Percentiles rank a stretch among this genome's conserved stretches.
These are phyloP conservation scores for Pantelozetes paolii DNA, from an alignment of 2,888 invertebrate genomes.

Conservation along the genomic window DNA sequence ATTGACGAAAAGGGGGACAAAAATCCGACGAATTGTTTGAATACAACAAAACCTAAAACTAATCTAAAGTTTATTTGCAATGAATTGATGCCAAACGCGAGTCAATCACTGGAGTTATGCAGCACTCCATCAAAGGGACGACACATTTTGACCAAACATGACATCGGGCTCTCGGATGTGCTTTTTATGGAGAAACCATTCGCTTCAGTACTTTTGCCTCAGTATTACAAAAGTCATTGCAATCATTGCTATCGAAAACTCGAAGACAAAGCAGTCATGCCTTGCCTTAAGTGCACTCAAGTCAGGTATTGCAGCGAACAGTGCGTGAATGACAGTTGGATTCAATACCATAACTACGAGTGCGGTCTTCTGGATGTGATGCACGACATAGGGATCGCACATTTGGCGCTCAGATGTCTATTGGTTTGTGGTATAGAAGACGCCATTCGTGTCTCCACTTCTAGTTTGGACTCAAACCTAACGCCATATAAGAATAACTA, in stretches of 20 bases:
- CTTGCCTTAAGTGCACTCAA: conserved; percentile 49
- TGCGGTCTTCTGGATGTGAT: conserved; percentile 51
- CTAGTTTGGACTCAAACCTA: neutral
- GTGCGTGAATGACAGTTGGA: conserved; percentile 51
- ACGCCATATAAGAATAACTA: conserved; percentile 52
- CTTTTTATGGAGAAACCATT: conserved; percentile 76
- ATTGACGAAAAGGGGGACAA: conserved; percentile 22
- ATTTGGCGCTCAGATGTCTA: conserved; percentile 57
- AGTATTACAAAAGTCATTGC: conserved; percentile 61
- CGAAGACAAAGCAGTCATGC: neutral
- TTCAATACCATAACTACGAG: conserved; percentile 52
- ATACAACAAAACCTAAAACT: neutral
- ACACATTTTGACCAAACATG: conserved; percentile 55
- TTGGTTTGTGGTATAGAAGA: conserved; percentile 11
- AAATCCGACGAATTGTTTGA: conserved; percentile 8
- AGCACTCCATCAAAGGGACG: neutral
- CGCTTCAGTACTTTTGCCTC: conserved; percentile 65
- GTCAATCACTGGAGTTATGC: neutral
- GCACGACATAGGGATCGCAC: conserved; percentile 71
- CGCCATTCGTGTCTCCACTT: neutral
- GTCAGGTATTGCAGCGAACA: conserved; percentile 52
- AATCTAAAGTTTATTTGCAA: conserved; percentile 3
- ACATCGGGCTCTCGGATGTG: conserved; percentile 64
- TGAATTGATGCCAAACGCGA: conserved; percentile 23
- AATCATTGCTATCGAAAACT: conserved; percentile 64